Evolutionary conservation across 2,113 vertebrate genomes (phyloP).

Genomic region (Pluvialis apricaria): DNA sequence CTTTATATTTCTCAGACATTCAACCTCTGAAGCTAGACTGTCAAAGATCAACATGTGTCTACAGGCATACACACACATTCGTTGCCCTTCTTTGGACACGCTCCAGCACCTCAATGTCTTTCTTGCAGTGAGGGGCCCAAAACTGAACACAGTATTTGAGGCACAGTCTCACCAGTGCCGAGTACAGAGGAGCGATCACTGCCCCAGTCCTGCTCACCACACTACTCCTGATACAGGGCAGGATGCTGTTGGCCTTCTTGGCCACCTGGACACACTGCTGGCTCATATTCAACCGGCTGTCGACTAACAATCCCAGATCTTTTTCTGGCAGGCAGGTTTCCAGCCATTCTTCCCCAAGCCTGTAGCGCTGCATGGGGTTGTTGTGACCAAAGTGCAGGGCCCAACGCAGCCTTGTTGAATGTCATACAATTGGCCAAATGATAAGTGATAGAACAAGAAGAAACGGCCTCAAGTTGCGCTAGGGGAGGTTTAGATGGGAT

Average conservation of each 20-base stretch:
- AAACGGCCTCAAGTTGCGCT: neutral
- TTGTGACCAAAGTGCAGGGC: neutral
- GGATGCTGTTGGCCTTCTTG: neutral
- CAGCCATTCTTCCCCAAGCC: neutral
- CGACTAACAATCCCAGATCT: neutral
- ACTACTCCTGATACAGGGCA: neutral
- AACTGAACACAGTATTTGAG: neutral
- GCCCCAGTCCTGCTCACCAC: neutral
- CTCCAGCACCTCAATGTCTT: neutral
- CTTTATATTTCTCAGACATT: neutral
- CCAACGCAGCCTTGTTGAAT: neutral
- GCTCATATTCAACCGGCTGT: neutral
- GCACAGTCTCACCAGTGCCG: neutral
- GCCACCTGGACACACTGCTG: neutral
- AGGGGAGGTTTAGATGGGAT: neutral
- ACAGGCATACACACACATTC: neutral
- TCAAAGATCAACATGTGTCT: neutral
- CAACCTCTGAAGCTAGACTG: neutral
- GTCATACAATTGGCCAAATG: neutral
- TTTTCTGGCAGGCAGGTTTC: neutral
- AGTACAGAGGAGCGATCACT: neutral
- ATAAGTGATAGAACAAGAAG: neutral
- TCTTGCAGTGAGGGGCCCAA: neutral
- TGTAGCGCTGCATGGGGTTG: neutral
- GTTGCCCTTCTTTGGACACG: neutral